Evolutionary conservation across 2,888 invertebrate species (phyloP), one percentile per base, ranked within the genome.

Genomic region (Chouioia cunea): DNA sequence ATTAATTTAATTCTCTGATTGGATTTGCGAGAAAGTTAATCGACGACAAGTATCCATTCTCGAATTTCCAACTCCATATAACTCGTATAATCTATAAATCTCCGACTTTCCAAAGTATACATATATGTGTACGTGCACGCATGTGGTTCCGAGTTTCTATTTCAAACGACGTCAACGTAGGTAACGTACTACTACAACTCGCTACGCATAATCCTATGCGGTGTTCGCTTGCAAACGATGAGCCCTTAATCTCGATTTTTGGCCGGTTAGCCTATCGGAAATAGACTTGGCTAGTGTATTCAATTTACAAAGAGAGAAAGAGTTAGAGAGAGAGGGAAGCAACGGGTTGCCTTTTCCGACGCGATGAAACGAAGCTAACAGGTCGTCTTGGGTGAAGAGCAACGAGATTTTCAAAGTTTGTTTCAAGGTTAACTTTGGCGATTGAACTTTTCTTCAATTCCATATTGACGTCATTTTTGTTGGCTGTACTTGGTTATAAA

Each of bases 191-290:
- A 15, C 43, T 15, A 47, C 48, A 22, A 16, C 48, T 22, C 48
- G 48, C 16, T 20, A n/a, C 53, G 52, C 20, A 18, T 27, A 22
- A 53, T 54, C 46, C n/a, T 74, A n/a, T 10, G 12, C 23, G 16
- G 57, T 47, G 47, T 58, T 52, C 65, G 43, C 58, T 58, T 57
- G 57, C 16, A n/a, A 16, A n/a, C n/a, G 36, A 3, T 36, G 48
- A 48, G 48, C 48, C 16, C 50, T 3, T 56, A 10, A 6, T 12
- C 10, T 76, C 76, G 74, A 77, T 78, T 79, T 79, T 81, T 81
- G 80, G 81, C 81, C 70, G 76, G 76, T 10, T 36, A 36, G 76
- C 20, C 46, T 47, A 79, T 80, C 79, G 77, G 82, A 81, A 84
- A 83, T 83, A 83, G 81, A 80, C 76, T 77, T 77, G 80, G 79